Base-by-base conservation (phyloP, 2,888 invertebrate species). In the Drosophila stalkeri region DNA sequence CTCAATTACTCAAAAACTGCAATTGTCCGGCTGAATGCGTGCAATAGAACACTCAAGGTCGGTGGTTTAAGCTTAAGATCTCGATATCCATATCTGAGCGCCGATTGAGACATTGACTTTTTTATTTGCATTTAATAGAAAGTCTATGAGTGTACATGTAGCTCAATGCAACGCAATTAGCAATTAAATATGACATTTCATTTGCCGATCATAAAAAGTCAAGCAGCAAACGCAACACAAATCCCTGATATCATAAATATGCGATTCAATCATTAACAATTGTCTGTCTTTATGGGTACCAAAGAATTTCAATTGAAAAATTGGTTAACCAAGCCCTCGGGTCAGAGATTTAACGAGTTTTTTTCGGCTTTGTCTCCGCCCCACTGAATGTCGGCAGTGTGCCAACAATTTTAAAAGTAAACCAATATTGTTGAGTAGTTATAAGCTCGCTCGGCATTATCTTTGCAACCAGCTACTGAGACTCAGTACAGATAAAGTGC, bases 71-170 rank as follows among this genome's bases (percentile, higher is more conserved):
- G 77, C 78, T 72, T 80, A 81, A 77, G 64, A 77, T 77, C 77
- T 77, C 64, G 62, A 54, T 76, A 74, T 77, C 77, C 55, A 49
- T 23, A 52, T 39, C 37, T 27, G 66, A 60, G 39, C 49, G 37
- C n/a, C 52, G 52, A 72, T 63, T 70, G 64, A 75, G 69, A 49
- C 67, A 71, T 72, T 81, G 57, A 57, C 63, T 54, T 64, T 67
- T 51, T 47, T 68, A 88, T 85, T 85, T 83, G 81, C 88, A 85
- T 85, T 85, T 81, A 61, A 75, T 85, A 86, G 85, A 85, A 85
- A 85, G 85, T 85, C 75, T 33, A 51, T 70, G 70, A 69, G 72
- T 76, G 62, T 70, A 59, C 60, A 63, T 62, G 52, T 63, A 64
- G 23, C 46, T 79, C 75, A 81, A 86, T 77, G 76, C 72, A 69